Evolutionary conservation across 1,140 invertebrate species (phyloP), one percentile per base, ranked within the genome.

Genomic region (Dendrolimus punctatus): DNA sequence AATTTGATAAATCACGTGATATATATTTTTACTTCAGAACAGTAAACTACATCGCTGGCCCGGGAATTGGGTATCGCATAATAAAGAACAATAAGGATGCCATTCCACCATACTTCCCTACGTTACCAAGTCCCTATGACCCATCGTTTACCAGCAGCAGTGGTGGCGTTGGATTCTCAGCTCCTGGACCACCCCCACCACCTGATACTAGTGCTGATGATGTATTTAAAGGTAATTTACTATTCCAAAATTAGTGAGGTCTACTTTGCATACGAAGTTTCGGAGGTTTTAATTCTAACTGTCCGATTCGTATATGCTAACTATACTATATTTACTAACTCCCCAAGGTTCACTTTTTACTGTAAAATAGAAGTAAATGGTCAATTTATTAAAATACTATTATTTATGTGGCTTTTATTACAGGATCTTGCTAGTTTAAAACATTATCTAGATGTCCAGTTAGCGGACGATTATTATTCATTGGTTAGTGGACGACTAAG

Each of bases 1-100:
- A 46, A 46, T 8, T 6, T n/a, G n/a, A 46, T 37, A 5, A 46
- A 46, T 8, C 8, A 23, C n/a, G 1, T 7, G 8, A 5, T 46
- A 6, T n/a, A 46, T 9, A 46, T 23, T 40, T 50, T 51, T 39
- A 2, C 23, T 23, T 39, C 63, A 88, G 90, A 49, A 91, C 92
- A 0, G 92, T 93, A 3, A 89, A 93, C 68, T 94, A 94, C 67
- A 92, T 93, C 57, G 92, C 92, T 3, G 92, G 92, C 3, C 92
- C 92, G 0, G 90, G 91, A 40, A 94, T 92, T 39, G 92, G 92
- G n/a, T 94, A 93, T 60, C 87, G 91, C 6, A 90, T 94, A 4
- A 82, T 93, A 10, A 91, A 91, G 68, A 90, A 89, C 60, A 88
- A 87, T 41, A 89, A 90, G 64, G 90, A 90, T 43, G 88, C 89